Conservation (phyloP, 2,797 vertebrate genomes). For the Micrastur ruficollis region DNA sequence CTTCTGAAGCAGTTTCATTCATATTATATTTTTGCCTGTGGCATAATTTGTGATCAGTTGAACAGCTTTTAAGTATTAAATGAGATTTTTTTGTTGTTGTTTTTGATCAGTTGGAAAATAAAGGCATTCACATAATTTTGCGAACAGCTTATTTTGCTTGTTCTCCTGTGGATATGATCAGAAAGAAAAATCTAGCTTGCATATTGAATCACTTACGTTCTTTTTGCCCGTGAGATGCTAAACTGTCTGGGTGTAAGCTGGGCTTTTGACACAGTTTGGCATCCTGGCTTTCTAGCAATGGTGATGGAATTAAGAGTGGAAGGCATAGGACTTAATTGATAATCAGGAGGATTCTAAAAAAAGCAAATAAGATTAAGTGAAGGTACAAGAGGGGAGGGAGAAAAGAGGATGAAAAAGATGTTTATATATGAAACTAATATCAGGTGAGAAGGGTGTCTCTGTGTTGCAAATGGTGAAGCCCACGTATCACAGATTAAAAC, state of each 20-base stretch:
- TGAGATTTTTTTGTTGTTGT: neutral
- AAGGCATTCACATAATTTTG: neutral
- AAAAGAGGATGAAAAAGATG: slow-evolving; percentile 23
- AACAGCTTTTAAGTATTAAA: neutral
- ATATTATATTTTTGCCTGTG: neutral
- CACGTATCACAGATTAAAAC: neutral
- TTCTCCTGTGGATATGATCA: neutral
- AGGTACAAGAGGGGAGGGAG: neutral
- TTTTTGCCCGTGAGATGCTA: neutral
- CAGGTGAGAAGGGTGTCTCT: neutral
- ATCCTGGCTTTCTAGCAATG: slow-evolving; percentile 28
- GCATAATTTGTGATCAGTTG: neutral
- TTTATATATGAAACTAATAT: neutral
- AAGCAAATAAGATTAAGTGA: slow-evolving; percentile 44
- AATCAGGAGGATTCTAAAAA: slow-evolving; percentile 32
- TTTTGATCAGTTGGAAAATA: neutral
- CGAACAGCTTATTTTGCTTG: neutral
- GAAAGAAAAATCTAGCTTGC: neutral
- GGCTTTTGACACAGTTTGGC: neutral
- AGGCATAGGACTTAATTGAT: slow-evolving; percentile 15
- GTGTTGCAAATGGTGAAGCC: neutral
- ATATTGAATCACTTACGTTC: neutral
- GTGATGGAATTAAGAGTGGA: neutral
- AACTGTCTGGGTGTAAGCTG: neutral
- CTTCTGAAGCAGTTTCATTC: neutral